These are phyloP conservation scores for Caerostris extrusa DNA, from an alignment of 1,140 invertebrate genomes.

Conservation along the genomic window DNA sequence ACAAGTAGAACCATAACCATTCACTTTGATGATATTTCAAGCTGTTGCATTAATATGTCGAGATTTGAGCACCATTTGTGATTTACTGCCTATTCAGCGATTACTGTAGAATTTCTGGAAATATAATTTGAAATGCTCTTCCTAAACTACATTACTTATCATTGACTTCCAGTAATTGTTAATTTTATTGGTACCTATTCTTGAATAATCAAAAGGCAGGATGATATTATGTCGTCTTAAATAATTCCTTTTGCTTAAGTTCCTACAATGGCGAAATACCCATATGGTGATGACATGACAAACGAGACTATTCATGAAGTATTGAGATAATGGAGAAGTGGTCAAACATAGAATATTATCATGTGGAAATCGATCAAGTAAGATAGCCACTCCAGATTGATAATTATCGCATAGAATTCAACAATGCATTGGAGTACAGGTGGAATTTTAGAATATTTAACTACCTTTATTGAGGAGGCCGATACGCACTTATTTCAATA, in stretches of 20 bases:
- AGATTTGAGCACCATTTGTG: not conserved
- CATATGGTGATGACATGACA: not conserved
- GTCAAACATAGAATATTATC: not conserved
- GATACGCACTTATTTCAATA: not conserved
- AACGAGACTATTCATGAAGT: conserved; percentile 7
- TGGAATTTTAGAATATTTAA: not conserved
- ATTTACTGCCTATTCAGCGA: not conserved
- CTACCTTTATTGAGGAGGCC: not conserved
- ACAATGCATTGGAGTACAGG: not conserved
- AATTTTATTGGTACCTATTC: not conserved
- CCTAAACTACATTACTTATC: not conserved
- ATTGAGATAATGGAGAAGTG: not conserved
- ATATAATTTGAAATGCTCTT: not conserved
- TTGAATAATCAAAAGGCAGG: not conserved
- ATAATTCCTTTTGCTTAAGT: not conserved
- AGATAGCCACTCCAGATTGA: not conserved
- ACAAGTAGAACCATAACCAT: not conserved
- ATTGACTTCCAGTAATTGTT: not conserved
- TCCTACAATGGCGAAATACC: not conserved
- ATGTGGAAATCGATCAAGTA: not conserved
- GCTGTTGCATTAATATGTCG: not conserved
- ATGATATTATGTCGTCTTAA: not conserved
- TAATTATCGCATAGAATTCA: conserved; percentile 11
- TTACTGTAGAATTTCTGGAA: not conserved
- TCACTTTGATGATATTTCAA: not conserved